Conservation (phyloP, 2,888 invertebrate species). For the Flabesymbios commensalis region DNA sequence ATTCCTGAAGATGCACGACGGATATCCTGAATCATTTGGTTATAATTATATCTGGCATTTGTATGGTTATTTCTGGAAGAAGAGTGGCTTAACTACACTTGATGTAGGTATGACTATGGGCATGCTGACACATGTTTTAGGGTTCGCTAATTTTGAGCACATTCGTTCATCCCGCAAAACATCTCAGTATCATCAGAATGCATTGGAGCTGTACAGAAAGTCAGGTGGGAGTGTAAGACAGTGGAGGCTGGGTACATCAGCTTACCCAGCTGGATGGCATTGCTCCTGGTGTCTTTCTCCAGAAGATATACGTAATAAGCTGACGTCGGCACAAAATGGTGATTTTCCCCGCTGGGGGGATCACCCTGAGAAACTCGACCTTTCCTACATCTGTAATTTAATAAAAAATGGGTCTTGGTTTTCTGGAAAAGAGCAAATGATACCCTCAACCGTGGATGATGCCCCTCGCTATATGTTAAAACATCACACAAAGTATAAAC, state of each 20-base stretch:
- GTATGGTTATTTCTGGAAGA: conserved; percentile 71
- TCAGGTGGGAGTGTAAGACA: conserved; percentile 15
- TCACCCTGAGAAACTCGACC: conserved; percentile 64
- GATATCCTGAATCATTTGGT: conserved; percentile 68
- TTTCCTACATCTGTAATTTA: conserved; percentile 66
- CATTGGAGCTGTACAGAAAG: conserved; percentile 12
- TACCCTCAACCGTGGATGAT: too few species aligned
- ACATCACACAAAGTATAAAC: neutral
- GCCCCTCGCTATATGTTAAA: neutral
- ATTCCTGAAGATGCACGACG: conserved; percentile 72
- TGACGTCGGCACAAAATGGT: conserved; percentile 58
- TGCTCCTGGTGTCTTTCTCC: conserved; percentile 70
- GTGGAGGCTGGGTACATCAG: conserved; percentile 20
- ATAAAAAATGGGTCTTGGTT: conserved; percentile 28
- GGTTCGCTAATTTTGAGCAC: conserved; percentile 11
- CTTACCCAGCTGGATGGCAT: conserved; percentile 64
- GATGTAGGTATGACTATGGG: conserved; percentile 19
- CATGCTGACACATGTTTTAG: conserved; percentile 17
- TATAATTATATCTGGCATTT: conserved; percentile 71
- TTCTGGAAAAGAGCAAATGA: too few species aligned
- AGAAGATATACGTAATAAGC: conserved; percentile 65
- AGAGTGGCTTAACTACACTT: conserved; percentile 8
- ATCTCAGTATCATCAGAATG: too few species aligned
- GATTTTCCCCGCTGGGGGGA: conserved; percentile 54
- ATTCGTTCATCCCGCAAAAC: neutral